Base-by-base conservation (phyloP, 2,888 invertebrate genomes). In the Pyrrhia umbra region DNA sequence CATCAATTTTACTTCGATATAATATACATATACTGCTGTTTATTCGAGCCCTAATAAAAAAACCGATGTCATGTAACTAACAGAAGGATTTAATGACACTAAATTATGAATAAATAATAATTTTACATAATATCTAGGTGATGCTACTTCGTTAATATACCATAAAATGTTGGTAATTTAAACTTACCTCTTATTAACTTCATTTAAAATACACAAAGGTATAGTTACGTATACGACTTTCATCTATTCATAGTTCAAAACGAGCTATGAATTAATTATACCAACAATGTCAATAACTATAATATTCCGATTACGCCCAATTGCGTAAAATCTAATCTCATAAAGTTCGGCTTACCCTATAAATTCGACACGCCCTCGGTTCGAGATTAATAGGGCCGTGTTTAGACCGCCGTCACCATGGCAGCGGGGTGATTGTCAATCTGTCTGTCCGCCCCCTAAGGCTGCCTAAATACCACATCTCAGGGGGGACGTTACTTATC, bases 331-430 rank as follows among this genome's bases (percentile, higher is more conserved):
- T 57, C 51, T 68, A 76, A 78, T 80, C 68, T 66, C 56, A 58
- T 68, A 78, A 66, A 61, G 75, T 64, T 71, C 56, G 82, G 85
- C 84, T 82, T 82, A 89, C 90, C 86, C 85, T 85, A 75, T 75
- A 50, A 65, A 86, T 88, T 89, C 86, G 90, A 86, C 88, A 90
- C 93, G 89, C 93, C 93, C 92, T 91, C 82, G 83, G 89, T 79
- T 80, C 74, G 92, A 93, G 94, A 94, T 93, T 94, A 93, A 93
- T 94, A 91, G 91, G 90, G 90, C 87, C 77, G 78, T 94, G 94
- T 94, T 93, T 94, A 91, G 92, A 85, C 88, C 82, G 76, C 84
- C 85, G 93, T 94, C 87, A 88, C 86, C 91, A 93, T 93, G 86
- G 91, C 89, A 87, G 82, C 74, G 88, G 89, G 89, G 85, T 87